Base-by-base conservation (phyloP, 2,113 vertebrate species). In the Calyptommatus sinebrachiatus region DNA sequence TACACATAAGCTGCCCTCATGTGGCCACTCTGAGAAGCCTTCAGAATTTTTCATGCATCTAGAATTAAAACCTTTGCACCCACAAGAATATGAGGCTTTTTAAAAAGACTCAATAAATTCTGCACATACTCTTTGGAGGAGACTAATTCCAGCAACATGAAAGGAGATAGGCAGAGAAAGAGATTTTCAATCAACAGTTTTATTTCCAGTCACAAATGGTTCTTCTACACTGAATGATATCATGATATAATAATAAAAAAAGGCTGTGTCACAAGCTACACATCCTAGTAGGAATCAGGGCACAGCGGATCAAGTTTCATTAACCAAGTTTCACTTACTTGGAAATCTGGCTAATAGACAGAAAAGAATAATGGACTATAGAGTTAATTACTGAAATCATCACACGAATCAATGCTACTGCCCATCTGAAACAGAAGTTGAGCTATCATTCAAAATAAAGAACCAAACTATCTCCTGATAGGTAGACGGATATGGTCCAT, bases 1-100 rank as follows among this genome's bases (percentile, higher is more conserved):
- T 84, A 24, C 0, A 0, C 20, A 77, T 77, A 86, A 84, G 71
- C 88, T 88, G 88, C 90, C 88, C 89, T 6, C 89, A 88, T 87
- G 86, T 83, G 83, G 31, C 24, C 24, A 21, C 24, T 26, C 14
- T 35, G 14, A 31, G 20, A 61, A 22, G 24, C 9, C 70, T 61
- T 68, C 21, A 45, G n/a, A 9, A 21, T 68, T 57, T 2, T 31
- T 29, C 16, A 45, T 21, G 6, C 50, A 66, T 29, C 53, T 72
- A 22, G n/a, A 65, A 63, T 12, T 14, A 16, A 74, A 24, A 24
- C 10, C 60, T 68, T 45, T 60, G 16, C 14, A 60, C 2, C 11
- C n/a, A 61, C 16, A 41, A 26, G 11, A 6, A 16, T 60, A 11
- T 5, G 2, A 57, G 11, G 1, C 18, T 50, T 50, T 50, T 57